A percentile compares a stretch with the other conserved stretches of the same genome.
These are phyloP conservation scores for Meloidogyne exigua DNA, from an alignment of 1,140 invertebrate genomes.

Conservation along the genomic window DNA sequence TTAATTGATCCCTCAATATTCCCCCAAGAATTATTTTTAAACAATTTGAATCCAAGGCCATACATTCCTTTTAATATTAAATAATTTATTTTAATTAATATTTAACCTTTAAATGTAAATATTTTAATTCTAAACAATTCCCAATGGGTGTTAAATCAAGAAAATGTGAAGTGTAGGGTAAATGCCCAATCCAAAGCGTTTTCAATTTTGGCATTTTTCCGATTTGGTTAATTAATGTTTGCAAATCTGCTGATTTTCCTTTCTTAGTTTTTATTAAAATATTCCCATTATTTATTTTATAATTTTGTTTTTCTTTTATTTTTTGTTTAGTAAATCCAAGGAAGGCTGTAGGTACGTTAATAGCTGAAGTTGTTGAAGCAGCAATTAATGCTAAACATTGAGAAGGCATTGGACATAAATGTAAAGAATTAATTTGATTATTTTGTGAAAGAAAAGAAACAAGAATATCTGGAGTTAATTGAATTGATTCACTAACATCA, in stretches of 20 bases:
- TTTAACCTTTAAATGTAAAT: constrained; percentile 22
- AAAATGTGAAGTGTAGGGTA: constrained; percentile 20
- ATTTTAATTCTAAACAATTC: constrained; percentile 1
- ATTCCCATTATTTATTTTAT: constrained; percentile 4
- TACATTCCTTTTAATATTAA: constrained; percentile 1
- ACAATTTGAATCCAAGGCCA: constrained; percentile 1
- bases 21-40: constrained; percentile 13
- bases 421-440: constrained; percentile 22
- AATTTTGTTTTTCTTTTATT: constrained; percentile 2
- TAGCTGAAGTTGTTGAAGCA: constrained; percentile 23
- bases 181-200: constrained; percentile 20
- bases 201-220: constrained; percentile 9
- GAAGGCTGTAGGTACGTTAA: constrained; percentile 15
- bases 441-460: constrained; percentile 32
- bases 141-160: constrained; percentile 4
- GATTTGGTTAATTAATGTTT: constrained; percentile 15
- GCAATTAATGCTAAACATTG: constrained; percentile 14
- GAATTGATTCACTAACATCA: constrained; percentile 32
- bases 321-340: constrained; percentile 14
- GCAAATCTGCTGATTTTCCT: constrained; percentile 6
- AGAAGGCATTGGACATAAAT: constrained; percentile 37
- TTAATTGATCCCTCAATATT: background rate
- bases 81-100: background rate
- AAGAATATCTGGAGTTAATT: constrained; percentile 26
- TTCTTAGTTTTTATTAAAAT: constrained; percentile 1